phyloP scores from a whole-genome alignment of 2,797 vertebrate species.

The Notolabrus celidotus region DNA sequence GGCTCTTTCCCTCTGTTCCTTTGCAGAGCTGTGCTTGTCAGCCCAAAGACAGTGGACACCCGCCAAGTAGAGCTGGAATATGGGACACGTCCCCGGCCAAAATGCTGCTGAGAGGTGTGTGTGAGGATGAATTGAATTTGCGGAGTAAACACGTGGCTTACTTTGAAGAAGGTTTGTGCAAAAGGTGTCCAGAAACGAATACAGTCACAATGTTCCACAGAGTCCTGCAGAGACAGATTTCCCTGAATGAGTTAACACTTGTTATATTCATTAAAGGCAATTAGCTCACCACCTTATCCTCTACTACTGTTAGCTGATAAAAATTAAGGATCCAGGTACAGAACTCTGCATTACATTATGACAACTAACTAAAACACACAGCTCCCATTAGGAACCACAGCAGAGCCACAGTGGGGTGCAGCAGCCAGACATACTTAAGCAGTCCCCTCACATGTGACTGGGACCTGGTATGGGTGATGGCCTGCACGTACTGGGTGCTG shows the following conservation, averaged over 20 bases:
- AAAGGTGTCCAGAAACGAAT: conserved; percentile 12
- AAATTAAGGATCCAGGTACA: no score
- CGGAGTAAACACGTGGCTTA: conserved; percentile 24
- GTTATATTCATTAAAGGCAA: conserved; percentile 14
- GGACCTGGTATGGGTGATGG: no score
- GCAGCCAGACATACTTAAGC: no score
- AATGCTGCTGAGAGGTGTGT: conserved; percentile 26
- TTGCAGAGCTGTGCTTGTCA: conserved; percentile 21
- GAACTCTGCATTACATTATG: no score
- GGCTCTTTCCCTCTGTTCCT: background rate
- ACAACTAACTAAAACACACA: no score
- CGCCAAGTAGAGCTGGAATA: conserved; percentile 52
- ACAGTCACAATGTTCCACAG: conserved; percentile 1
- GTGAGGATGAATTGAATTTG: conserved; percentile 29
- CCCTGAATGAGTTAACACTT: background rate
- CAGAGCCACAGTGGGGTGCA: no score
- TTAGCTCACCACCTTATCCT: no score
- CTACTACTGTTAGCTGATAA: no score
- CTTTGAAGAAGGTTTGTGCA: conserved; percentile 13
- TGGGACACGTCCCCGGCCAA: conserved; percentile 41
- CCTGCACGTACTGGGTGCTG: no score
- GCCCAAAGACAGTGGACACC: conserved; percentile 35
- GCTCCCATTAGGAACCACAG: no score
- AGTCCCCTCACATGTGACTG: no score
- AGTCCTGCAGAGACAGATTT: background rate